These are phyloP conservation scores for Chymomyza procnemis DNA, from an alignment of 2,888 invertebrate species.

Conservation along the genomic window DNA sequence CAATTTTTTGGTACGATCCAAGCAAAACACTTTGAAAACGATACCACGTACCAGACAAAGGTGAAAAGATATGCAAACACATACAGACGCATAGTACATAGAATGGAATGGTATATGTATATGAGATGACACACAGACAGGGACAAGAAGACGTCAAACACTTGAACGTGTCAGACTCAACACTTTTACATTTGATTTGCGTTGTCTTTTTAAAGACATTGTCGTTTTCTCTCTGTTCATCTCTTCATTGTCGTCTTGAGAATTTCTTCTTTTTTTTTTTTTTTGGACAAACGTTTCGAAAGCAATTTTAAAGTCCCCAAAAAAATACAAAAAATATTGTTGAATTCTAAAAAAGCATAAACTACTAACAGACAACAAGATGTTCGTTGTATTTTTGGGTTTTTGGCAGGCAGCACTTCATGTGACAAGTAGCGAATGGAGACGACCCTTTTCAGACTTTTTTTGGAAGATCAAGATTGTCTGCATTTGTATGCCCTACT, in stretches of 20 bases:
- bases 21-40: conserved; percentile 38
- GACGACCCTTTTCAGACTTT: conserved; percentile 31
- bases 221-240: neutral
- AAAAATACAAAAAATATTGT: conserved; percentile 12
- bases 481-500: neutral
- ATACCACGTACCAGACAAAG: conserved; percentile 26
- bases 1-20: conserved; percentile 1
- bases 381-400: conserved; percentile 9
- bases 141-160: conserved; percentile 28
- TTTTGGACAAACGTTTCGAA: conserved; percentile 27
- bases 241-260: conserved; percentile 1
- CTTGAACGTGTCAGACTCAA: conserved; percentile 47
- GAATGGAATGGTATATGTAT: neutral
- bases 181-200: conserved; percentile 48
- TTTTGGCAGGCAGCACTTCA: conserved; percentile 1
- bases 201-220: conserved; percentile 16
- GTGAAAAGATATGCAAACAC: neutral
- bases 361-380: conserved; percentile 10
- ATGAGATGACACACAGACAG: neutral
- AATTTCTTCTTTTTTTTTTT: conserved; percentile 10
- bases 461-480: neutral
- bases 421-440: neutral
- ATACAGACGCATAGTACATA: neutral
- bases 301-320: conserved; percentile 22
- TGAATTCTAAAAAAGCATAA: conserved; percentile 29